phyloP scores from a whole-genome alignment of 2,113 vertebrate genomes.

The Cheilinus undulatus region DNA sequence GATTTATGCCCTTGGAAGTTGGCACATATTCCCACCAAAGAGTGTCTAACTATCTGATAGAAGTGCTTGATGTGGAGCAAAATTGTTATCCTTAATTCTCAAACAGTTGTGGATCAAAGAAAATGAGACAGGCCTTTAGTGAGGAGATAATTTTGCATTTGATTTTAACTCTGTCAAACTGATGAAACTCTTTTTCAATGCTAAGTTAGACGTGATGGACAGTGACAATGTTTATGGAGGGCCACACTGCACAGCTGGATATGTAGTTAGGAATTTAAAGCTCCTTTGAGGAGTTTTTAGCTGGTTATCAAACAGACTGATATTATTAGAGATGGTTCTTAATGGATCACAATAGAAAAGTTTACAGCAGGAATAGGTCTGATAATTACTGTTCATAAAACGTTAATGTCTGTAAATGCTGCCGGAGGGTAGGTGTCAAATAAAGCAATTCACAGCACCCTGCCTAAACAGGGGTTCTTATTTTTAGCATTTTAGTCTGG shows the following conservation, averaged over 20 bases:
- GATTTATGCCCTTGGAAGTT: conserved; percentile 75
- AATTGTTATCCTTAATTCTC: conserved; percentile 73
- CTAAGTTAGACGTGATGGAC: conserved; percentile 16
- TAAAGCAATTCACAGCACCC: too few relatives aligned
- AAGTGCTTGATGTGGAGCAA: conserved; percentile 68
- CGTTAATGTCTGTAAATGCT: too few relatives aligned
- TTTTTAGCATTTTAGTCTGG: too few relatives aligned
- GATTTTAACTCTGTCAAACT: conserved; percentile 56
- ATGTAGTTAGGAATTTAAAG: conserved; percentile 18
- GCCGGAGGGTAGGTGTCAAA: too few relatives aligned
- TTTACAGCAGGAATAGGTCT: too few relatives aligned
- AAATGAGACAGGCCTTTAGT: conserved; percentile 39
- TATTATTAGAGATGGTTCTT: too few relatives aligned
- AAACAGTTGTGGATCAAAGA: conserved; percentile 67
- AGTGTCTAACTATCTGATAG: conserved; percentile 58
- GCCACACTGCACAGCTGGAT: neutral
- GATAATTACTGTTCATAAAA: too few relatives aligned
- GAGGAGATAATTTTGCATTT: conserved; percentile 63
- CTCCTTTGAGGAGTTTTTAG: neutral
- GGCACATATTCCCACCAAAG: conserved; percentile 73
- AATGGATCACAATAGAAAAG: too few relatives aligned
- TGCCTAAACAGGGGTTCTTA: too few relatives aligned
- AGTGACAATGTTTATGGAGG: conserved; percentile 9
- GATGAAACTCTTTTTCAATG: conserved; percentile 23
- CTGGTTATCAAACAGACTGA: too few relatives aligned